These are phyloP conservation scores for Pogonus chalceus DNA, from an alignment of 1,140 invertebrate species.

Conservation along the genomic window DNA sequence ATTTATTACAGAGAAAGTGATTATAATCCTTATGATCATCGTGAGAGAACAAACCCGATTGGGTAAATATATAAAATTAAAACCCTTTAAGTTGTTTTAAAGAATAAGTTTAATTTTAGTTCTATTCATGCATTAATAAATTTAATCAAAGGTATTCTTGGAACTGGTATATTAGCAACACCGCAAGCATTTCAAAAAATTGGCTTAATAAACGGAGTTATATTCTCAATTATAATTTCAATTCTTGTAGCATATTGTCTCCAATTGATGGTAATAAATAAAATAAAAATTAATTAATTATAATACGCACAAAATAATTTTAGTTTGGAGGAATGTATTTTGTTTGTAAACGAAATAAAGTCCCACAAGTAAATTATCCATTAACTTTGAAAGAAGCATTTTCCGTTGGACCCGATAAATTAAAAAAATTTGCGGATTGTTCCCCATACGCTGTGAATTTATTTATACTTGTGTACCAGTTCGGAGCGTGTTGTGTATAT, in stretches of 20 bases:
- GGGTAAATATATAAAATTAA: not conserved
- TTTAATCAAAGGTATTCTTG: constrained; percentile 57
- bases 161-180: constrained; percentile 67
- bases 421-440: constrained; percentile 15
- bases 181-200: constrained; percentile 59
- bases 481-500: constrained; percentile 77
- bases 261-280: constrained; percentile 48
- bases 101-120: constrained; percentile 35
- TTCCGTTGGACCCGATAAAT: constrained; percentile 26
- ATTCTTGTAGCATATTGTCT: constrained; percentile 59
- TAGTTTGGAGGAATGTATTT: constrained; percentile 19
- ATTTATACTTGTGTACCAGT: constrained; percentile 63
- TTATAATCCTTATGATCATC: not conserved
- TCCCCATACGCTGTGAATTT: constrained; percentile 45
- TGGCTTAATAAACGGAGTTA: constrained; percentile 51
- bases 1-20: not conserved
- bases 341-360: constrained; percentile 18
- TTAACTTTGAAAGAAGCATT: constrained; percentile 35
- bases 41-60: not conserved
- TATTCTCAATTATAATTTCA: constrained; percentile 51
- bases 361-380: constrained; percentile 30
- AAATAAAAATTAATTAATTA: constrained; percentile 1
- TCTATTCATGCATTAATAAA: constrained; percentile 55
- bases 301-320: constrained; percentile 8
- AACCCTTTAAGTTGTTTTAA: too few species aligned